Percentiles rank a stretch among this genome's conserved stretches.
Evolutionary conservation across 2,113 vertebrate species (phyloP).

Genomic region (Vulpes lagopus): DNA sequence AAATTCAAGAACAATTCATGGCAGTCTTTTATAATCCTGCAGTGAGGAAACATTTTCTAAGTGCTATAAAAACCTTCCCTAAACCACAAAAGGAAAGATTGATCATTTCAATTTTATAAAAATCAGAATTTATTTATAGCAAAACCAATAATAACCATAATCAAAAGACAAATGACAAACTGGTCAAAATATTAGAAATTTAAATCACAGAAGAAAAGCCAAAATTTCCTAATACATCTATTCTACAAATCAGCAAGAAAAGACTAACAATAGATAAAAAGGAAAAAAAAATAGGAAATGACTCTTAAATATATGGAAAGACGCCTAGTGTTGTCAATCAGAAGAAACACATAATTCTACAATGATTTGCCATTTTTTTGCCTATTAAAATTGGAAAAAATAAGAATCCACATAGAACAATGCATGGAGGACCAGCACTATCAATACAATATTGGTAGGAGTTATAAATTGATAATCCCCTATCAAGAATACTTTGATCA

Average conservation of each 20-base stretch:
- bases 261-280: background rate
- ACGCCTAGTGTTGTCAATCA: background rate
- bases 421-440: background rate
- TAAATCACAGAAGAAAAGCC: background rate
- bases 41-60: background rate
- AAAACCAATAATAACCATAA: background rate
- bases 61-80: background rate
- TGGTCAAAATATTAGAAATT: slow-evolving; percentile 4
- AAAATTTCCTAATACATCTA: background rate
- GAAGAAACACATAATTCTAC: background rate
- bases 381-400: background rate
- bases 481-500: background rate
- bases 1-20: background rate
- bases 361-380: background rate
- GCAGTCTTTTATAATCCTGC: background rate
- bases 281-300: background rate
- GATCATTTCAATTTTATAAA: background rate
- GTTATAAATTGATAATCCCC: background rate
- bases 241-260: background rate
- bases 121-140: background rate
- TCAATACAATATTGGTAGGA: background rate
- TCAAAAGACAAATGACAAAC: background rate
- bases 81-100: background rate
- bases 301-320: background rate
- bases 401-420: background rate